Evolutionary conservation across 2,888 invertebrate species (phyloP), one percentile per base, ranked within the genome.

Genomic region (Stenodema calcarata): DNA sequence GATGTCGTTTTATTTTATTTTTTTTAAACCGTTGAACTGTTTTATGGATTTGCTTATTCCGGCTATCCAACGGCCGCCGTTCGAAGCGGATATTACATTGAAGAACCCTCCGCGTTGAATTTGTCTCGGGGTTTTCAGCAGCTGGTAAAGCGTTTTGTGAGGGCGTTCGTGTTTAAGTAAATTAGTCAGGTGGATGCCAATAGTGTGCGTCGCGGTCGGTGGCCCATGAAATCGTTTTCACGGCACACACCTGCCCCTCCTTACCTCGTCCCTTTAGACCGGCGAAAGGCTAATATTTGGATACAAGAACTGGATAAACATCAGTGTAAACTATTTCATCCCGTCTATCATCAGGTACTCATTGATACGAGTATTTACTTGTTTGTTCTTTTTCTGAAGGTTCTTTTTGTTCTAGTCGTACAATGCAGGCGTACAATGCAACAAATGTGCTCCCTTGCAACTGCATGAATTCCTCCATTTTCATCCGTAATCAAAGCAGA

Each of bases 121-220:
- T 62, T 62, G 62, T 62, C 23, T 62, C 62, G 62, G 62, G 23
- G 23, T 62, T 62, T 62, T 62, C 62, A 62, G 62, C 62, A 62
- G 62, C 62, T 62, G 62, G 62, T 62, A 23, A 62, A 23, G 62
- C 62, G 62, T 62, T 62, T 62, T 62, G 62, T 62, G 78, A 44
- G 80, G n/a, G 50, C n/a, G 50, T 84, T 84, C 84, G 84, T 84
- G 84, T 73, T 35, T 62, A 84, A 84, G 84, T 73, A 84, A 73
- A 84, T 84, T 84, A 84, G 84, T 84, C 84, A 84, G 84, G 84
- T 84, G 84, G 47, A 70, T 47, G 84, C 84, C 84, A 75, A 73
- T 47, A 73, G 82, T 14, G 18, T 18, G 82, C 84, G 84, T 84
- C 47, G 70, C 42, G 75, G 84, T 84, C 84, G 84, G 84, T 84